A percentile compares a stretch with the other conserved stretches of the same genome.
These are phyloP conservation scores for Leptopilina syphax DNA, from an alignment of 2,888 invertebrate genomes.

Conservation along the genomic window DNA sequence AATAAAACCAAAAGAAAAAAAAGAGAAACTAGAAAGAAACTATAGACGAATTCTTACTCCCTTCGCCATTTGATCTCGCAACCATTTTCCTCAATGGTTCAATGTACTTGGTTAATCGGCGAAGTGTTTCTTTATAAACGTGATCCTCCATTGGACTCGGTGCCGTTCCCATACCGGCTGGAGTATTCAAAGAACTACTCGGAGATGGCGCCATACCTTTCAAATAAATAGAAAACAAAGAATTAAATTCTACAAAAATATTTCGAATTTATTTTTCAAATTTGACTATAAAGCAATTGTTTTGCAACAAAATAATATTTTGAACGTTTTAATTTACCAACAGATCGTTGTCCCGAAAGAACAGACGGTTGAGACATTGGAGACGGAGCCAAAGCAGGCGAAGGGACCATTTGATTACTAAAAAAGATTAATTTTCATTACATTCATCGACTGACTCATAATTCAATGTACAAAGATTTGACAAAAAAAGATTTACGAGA, in stretches of 20 bases:
- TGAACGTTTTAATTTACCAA: slow-evolving; percentile 71
- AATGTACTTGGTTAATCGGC: slow-evolving; percentile 95
- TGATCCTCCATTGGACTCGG: slow-evolving; percentile 90
- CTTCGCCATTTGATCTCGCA: slow-evolving; percentile 84
- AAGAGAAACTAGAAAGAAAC: too few species aligned
- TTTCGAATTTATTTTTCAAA: too few species aligned
- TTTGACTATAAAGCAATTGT: too few species aligned
- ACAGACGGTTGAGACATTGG: slow-evolving; percentile 83
- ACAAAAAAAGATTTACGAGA: too few species aligned
- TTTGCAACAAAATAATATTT: too few species aligned
- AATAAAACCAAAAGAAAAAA: neutral
- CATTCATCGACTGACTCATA: too few species aligned
- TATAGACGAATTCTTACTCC: slow-evolving; percentile 72
- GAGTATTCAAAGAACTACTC: slow-evolving; percentile 89
- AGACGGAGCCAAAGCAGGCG: slow-evolving; percentile 83
- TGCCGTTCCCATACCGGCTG: slow-evolving; percentile 79
- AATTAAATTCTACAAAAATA: neutral
- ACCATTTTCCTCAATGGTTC: slow-evolving; percentile 95
- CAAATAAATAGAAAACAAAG: slow-evolving; percentile 17
- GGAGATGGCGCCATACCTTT: slow-evolving; percentile 87
- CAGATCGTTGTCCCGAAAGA: slow-evolving; percentile 80
- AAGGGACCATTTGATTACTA: slow-evolving; percentile 83
- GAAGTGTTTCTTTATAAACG: slow-evolving; percentile 94
- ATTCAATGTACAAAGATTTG: too few species aligned
- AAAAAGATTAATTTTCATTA: slow-evolving; percentile 38